Percentiles rank a stretch among this genome's conserved stretches.
phyloP scores from a whole-genome alignment of 2,113 vertebrate species.

The Urocolius indicus region DNA sequence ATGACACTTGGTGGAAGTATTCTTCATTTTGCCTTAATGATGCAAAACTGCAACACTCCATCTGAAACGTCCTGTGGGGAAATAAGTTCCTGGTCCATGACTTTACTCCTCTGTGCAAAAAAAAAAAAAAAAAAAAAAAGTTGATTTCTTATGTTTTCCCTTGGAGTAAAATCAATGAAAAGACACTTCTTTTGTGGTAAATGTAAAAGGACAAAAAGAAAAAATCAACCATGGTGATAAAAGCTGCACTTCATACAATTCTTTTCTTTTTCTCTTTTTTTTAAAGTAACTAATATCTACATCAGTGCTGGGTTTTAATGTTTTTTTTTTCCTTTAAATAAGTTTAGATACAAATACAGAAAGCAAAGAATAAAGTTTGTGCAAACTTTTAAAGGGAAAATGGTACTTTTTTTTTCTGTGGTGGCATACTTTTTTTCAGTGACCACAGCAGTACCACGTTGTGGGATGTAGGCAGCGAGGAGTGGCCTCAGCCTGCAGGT shows the following conservation, averaged over 20 bases:
- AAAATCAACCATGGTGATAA: constrained; percentile 70
- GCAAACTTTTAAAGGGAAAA: neutral
- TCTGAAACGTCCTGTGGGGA: constrained; percentile 60
- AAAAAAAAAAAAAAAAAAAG: constrained; percentile 46
- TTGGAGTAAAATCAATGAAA: constrained; percentile 60
- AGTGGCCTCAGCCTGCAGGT: neutral
- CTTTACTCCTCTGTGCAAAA: constrained; percentile 71
- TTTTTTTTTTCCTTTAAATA: neutral
- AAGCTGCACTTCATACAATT: constrained; percentile 75
- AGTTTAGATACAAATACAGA: constrained; percentile 7
- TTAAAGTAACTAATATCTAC: neutral
- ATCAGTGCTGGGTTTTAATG: constrained; percentile 35
- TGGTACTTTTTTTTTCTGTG: neutral
- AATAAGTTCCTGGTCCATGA: constrained; percentile 47
- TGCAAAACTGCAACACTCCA: constrained; percentile 73
- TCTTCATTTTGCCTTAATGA: constrained; percentile 75
- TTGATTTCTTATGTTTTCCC: constrained; percentile 49
- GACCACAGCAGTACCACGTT: neutral
- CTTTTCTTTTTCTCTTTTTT: constrained; percentile 59
- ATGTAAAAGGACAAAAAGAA: constrained; percentile 52
- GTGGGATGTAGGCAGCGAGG: neutral
- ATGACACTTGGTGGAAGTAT: constrained; percentile 49
- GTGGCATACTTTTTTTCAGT: neutral
- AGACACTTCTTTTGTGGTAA: constrained; percentile 70
- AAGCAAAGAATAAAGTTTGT: constrained; percentile 61